These are phyloP conservation scores for Fragum sueziense DNA, from an alignment of 2,888 invertebrate species.

Conservation along the genomic window DNA sequence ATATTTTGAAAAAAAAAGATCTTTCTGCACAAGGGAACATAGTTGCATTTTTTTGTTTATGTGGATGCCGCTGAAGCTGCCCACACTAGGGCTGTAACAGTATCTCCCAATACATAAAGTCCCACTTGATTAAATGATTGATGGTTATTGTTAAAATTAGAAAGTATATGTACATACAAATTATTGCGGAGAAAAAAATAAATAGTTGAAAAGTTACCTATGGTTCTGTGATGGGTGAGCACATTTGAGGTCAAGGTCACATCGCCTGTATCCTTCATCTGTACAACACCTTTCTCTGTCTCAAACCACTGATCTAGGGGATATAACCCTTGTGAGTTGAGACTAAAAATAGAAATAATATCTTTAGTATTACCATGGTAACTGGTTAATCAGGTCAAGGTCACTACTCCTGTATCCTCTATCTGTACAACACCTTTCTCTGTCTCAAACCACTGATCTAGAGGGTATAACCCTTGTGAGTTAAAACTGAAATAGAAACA, in stretches of 20 bases:
- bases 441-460: constrained; percentile 48
- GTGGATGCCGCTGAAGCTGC: too few relatives aligned
- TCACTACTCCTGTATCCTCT: constrained; percentile 56
- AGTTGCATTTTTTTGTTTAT: too few relatives aligned
- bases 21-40: too few relatives aligned
- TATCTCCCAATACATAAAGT: too few relatives aligned
- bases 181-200: too few relatives aligned
- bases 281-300: constrained; percentile 49
- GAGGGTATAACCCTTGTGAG: constrained; percentile 56
- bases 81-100: too few relatives aligned
- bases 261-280: constrained; percentile 58
- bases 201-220: constrained; percentile 48
- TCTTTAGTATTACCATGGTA: too few relatives aligned
- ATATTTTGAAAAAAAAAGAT: too few relatives aligned
- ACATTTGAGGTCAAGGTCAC: constrained; percentile 59
- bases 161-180: too few relatives aligned
- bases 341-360: constrained; percentile 57
- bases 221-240: constrained; percentile 54
- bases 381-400: too few relatives aligned
- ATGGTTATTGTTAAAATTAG: too few relatives aligned
- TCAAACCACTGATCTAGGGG: constrained; percentile 53
- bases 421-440: constrained; percentile 53
- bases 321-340: constrained; percentile 61
- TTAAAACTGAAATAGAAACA: constrained; percentile 65
- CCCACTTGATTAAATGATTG: too few relatives aligned